Conservation (phyloP, 2,113 vertebrate species). For the Etheostoma cragini region DNA sequence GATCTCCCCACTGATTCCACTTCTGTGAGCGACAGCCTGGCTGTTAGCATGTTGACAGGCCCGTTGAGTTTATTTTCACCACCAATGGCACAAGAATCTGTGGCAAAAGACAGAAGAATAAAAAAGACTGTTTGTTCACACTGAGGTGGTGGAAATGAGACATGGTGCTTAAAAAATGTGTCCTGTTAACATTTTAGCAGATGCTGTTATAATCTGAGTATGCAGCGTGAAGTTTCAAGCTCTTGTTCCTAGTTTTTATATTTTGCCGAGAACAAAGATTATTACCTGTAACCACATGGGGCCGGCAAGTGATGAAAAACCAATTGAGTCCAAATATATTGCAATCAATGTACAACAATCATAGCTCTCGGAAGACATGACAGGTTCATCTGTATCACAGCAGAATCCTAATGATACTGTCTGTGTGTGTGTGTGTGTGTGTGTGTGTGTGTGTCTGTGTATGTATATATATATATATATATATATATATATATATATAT, state of each 20-base stretch:
- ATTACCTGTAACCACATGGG: conserved; percentile 4
- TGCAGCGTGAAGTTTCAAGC: not conserved
- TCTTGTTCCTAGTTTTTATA: not conserved
- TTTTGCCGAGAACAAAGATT: conserved; percentile 10
- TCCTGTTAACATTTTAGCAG: not conserved
- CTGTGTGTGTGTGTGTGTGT: too few species aligned
- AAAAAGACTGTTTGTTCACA: conserved; percentile 6
- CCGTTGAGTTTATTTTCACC: conserved; percentile 25
- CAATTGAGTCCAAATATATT: not conserved
- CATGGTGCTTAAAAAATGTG: not conserved
- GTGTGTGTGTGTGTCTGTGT: too few species aligned
- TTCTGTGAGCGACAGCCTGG: conserved; percentile 51
- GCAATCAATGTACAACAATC: conserved; percentile 25
- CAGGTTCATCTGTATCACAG: not conserved
- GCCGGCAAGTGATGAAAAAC: conserved; percentile 5
- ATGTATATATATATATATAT: too few species aligned
- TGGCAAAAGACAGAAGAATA: conserved; percentile 2
- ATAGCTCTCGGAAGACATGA: not conserved
- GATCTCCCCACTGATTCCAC: conserved; percentile 54
- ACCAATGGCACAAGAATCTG: conserved; percentile 14
- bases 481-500: too few species aligned
- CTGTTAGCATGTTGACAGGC: conserved; percentile 15
- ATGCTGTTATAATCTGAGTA: not conserved
- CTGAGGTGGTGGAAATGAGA: not conserved
- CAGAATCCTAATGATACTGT: not conserved